These are phyloP conservation scores for Nemotelus pantherinus DNA, from an alignment of 2,888 invertebrate species.

Conservation along the genomic window DNA sequence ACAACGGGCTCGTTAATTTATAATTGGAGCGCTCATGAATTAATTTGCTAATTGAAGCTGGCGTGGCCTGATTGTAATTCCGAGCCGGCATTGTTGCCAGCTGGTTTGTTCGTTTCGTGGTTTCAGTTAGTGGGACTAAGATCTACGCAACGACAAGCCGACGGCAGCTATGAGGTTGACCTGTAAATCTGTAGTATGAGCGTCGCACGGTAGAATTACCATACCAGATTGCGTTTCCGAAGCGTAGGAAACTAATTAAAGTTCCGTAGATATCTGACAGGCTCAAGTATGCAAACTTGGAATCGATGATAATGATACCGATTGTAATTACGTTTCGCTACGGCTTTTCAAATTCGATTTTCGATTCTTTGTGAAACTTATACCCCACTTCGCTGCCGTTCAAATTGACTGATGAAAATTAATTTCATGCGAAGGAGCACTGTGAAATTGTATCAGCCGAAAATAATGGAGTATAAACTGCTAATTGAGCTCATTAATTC, in stretches of 20 bases:
- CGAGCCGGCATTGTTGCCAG: conserved; percentile 7
- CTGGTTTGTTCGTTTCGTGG: conserved; percentile 8
- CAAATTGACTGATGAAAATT: not conserved
- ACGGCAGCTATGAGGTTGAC: too few relatives aligned
- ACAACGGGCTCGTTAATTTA: conserved; percentile 23
- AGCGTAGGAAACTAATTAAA: conserved; percentile 9
- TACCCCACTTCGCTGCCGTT: not conserved
- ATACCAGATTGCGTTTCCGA: not conserved
- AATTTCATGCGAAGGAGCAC: conserved; percentile 2
- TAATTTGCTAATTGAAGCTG: conserved; percentile 43
- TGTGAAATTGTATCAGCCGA: not conserved
- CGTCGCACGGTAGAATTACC: not conserved
- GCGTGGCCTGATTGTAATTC: conserved; percentile 36
- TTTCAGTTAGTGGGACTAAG: not conserved
- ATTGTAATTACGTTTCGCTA: too few relatives aligned
- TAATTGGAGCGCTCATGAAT: conserved; percentile 40
- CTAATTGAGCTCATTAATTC: conserved; percentile 14
- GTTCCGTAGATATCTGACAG: not conserved
- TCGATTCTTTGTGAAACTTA: not conserved
- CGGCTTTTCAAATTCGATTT: too few relatives aligned
- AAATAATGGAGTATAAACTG: not conserved
- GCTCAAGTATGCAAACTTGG: not conserved
- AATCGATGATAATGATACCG: too few relatives aligned
- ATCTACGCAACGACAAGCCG: not conserved
- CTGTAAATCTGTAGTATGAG: not conserved